Evolutionary conservation across 1,140 invertebrate genomes (phyloP).

Genomic region (Wasmannia auropunctata): DNA sequence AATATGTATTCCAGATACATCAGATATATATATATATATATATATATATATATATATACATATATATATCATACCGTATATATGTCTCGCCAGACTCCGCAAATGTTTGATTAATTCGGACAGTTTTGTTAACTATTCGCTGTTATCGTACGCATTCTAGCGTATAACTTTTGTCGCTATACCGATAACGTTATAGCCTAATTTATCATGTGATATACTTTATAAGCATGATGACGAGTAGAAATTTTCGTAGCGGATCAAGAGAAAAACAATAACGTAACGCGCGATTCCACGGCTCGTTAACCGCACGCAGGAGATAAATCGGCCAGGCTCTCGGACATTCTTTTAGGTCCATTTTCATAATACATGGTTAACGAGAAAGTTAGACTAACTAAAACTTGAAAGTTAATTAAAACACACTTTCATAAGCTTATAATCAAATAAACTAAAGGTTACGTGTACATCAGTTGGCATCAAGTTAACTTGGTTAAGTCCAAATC

Average conservation of each 20-base stretch:
- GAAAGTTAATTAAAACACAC: too few species aligned
- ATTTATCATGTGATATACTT: background rate
- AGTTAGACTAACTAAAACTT: too few species aligned
- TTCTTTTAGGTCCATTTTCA: too few species aligned
- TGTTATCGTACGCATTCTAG: background rate
- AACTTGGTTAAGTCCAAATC: too few species aligned
- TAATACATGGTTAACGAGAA: too few species aligned
- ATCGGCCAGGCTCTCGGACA: constrained; percentile 33
- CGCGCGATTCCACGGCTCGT: constrained; percentile 30
- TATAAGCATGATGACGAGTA: background rate
- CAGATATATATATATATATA: too few species aligned
- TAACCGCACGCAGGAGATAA: constrained; percentile 53
- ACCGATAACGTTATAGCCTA: background rate
- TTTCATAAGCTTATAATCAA: too few species aligned
- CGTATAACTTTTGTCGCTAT: constrained; percentile 4
- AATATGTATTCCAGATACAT: background rate
- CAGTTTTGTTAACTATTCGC: background rate
- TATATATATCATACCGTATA: too few species aligned
- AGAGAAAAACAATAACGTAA: background rate
- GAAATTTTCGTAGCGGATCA: background rate
- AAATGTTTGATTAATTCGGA: constrained; percentile 16
- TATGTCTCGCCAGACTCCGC: background rate
- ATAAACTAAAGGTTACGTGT: too few species aligned
- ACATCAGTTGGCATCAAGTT: too few species aligned
- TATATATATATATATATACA: too few species aligned